Percentiles rank a stretch among this genome's conserved stretches.
Conservation (phyloP, 2,888 invertebrate species). For the Dryomyza anilis region DNA sequence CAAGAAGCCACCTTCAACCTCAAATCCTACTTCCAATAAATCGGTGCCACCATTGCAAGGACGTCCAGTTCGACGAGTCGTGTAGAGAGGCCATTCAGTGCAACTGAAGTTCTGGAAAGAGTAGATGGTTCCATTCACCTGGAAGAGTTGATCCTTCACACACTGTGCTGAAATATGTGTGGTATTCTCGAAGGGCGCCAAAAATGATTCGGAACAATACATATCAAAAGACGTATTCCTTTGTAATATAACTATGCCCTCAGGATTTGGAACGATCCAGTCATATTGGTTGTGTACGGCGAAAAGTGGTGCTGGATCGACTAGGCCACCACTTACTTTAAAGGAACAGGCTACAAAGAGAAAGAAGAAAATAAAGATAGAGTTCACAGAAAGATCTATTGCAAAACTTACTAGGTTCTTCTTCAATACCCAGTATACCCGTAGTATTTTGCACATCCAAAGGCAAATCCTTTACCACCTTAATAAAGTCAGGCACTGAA, state of each 20-base stretch:
- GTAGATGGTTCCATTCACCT: conserved; percentile 41
- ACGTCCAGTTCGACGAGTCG: conserved; percentile 46
- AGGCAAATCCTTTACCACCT: conserved; percentile 43
- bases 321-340: conserved; percentile 43
- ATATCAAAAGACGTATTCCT: conserved; percentile 49
- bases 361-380: too few species aligned
- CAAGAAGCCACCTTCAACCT: conserved; percentile 48
- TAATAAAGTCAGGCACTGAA: conserved; percentile 44
- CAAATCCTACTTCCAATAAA: conserved; percentile 59
- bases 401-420: neutral
- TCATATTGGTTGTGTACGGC: conserved; percentile 57
- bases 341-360: conserved; percentile 45
- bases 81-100: conserved; percentile 45
- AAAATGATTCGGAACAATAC: conserved; percentile 45
- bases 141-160: conserved; percentile 43
- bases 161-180: conserved; percentile 46
- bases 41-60: conserved; percentile 51
- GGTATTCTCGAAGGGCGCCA: conserved; percentile 36
- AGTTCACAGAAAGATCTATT: too few species aligned
- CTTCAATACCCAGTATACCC: conserved; percentile 42
- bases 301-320: conserved; percentile 67
- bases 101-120: conserved; percentile 57
- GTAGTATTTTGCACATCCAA: conserved; percentile 40
- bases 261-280: conserved; percentile 45
- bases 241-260: conserved; percentile 43